Conservation (phyloP, 2,888 invertebrate species). For the Mesoligia furuncula region DNA sequence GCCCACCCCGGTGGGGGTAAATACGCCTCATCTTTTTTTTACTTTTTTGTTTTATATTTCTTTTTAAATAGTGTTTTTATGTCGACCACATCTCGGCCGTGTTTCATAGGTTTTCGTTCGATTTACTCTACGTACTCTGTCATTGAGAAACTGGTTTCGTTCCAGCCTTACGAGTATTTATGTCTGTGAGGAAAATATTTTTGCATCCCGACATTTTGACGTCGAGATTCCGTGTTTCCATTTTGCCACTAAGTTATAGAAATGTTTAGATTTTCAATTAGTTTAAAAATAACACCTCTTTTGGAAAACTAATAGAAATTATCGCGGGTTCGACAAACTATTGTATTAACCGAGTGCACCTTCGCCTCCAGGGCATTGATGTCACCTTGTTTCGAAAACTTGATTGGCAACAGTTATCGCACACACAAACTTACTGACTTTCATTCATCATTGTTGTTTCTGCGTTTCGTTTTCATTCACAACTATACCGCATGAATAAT, state of each 20-base stretch:
- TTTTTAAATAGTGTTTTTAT: constrained; percentile 77
- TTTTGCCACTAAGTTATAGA: not conserved
- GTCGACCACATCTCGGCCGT: constrained; percentile 69
- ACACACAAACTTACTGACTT: constrained; percentile 77
- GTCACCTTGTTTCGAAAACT: constrained; percentile 89
- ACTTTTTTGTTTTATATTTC: constrained; percentile 75
- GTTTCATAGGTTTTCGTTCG: constrained; percentile 71
- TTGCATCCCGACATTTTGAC: constrained; percentile 22
- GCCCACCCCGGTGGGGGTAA: constrained; percentile 79
- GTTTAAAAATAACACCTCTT: constrained; percentile 59
- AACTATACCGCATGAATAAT: constrained; percentile 49
- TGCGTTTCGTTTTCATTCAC: constrained; percentile 61
- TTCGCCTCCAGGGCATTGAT: constrained; percentile 86
- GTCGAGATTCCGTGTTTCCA: not conserved
- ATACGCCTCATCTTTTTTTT: constrained; percentile 78
- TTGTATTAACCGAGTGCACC: constrained; percentile 79
- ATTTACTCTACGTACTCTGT: constrained; percentile 63
- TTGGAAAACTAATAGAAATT: constrained; percentile 70
- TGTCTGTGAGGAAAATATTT: constrained; percentile 16
- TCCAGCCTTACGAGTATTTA: constrained; percentile 34
- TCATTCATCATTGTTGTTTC: constrained; percentile 80
- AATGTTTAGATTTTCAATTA: constrained; percentile 39
- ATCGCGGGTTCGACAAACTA: constrained; percentile 82
- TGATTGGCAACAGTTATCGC: constrained; percentile 85
- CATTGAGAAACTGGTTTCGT: constrained; percentile 67